Evolutionary conservation across 2,113 vertebrate species (phyloP), one percentile per base, ranked within the genome.

Genomic region (Lates calcarifer): DNA sequence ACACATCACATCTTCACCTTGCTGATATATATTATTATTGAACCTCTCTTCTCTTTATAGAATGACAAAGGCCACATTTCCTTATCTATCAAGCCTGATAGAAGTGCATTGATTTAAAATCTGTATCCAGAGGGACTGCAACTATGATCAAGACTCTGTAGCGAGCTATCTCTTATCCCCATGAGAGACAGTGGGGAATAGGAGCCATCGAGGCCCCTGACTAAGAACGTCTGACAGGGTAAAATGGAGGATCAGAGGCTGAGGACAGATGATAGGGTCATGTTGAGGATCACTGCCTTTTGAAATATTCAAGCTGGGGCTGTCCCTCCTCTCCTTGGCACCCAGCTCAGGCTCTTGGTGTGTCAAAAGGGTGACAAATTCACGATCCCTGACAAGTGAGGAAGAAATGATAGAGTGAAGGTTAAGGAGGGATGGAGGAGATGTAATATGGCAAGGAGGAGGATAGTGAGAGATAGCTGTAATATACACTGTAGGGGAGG

Each of bases 301-400:
- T 91, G 80, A 94, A 93, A 93, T 93, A 92, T 92, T 92, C 64
- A 89, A 85, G 69, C 70, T 47, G 58, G 74, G 77, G 69, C 77
- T 51, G 31, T 82, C 84, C 75, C 74, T 84, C 55, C 18, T 47
- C 26, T 75, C 53, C 66, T 73, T 64, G 66, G 45, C 35, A 43
- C 24, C 55, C 57, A 51, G 57, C 78, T 79, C 62, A 67, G 43
- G 62, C 72, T 74, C 47, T 47, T 39, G 28, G 51, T 33, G 65
- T 82, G 87, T 87, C 87, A 86, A 73, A 79, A 75, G 58, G 82
- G 72, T 86, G 81, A 89, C 70, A 61, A 45, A 83, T 70, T 72
- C 51, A 47, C 11, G 0, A 77, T 85, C 69, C 69, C 45, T 73
- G 83, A 74, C 73, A 84, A 79, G 83, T 75, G 79, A 82, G 56